Conservation (phyloP, 2,113 vertebrate genomes). For the Eptesicus fuscus region DNA sequence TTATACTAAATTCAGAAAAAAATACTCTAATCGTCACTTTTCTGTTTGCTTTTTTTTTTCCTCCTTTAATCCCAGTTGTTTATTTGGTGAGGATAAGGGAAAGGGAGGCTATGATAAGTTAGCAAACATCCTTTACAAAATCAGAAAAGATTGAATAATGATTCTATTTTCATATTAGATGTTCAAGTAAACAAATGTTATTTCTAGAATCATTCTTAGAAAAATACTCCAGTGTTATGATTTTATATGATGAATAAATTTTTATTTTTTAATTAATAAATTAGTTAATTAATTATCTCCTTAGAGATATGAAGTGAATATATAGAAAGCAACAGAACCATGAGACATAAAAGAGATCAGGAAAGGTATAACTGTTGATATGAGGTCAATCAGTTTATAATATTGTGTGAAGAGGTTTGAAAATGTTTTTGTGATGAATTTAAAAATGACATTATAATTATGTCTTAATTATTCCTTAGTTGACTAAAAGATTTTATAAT, state of each 20-base stretch:
- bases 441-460: neutral
- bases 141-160: neutral
- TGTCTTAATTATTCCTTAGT: neutral
- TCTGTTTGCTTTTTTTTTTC: neutral
- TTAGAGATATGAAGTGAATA: neutral
- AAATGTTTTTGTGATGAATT: neutral
- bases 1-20: conserved; percentile 22
- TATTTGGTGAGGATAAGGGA: neutral
- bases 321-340: neutral
- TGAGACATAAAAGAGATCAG: neutral
- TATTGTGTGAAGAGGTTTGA: neutral
- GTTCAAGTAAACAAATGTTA: neutral
- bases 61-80: neutral
- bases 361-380: neutral
- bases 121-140: neutral
- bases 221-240: neutral
- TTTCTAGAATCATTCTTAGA: neutral
- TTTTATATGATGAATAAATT: neutral
- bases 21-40: neutral
- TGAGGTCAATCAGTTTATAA: neutral
- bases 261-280: neutral
- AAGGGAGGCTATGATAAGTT: neutral
- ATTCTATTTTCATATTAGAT: neutral
- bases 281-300: neutral
- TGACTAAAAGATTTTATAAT: neutral